Evolutionary conservation across 2,888 invertebrate species (phyloP), one percentile per base, ranked within the genome.

Genomic region (Eurois occulta): DNA sequence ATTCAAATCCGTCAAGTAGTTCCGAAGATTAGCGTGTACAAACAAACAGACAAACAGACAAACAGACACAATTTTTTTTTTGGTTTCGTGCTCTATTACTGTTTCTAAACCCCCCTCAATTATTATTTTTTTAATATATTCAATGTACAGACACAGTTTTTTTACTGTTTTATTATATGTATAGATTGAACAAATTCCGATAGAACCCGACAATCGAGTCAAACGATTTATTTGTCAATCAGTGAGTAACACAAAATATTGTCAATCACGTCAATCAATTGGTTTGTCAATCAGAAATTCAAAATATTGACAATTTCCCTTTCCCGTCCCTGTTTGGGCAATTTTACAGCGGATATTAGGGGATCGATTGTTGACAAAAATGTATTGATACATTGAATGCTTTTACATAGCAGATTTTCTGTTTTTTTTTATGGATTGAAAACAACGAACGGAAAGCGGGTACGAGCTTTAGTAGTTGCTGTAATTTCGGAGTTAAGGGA

Each of bases 281-380:
- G 87, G 78, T 74, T 77, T 90, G 87, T 90, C 89, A 91, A 90
- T 89, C 88, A 87, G 83, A 83, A 83, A 82, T 81, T 82, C 85
- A 87, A 90, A 93, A 93, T 93, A 91, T 93, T 92, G 91, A 86
- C 93, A 91, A 93, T 94, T 91, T 91, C 91, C 91, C 66, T 62
- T 83, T 85, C 81, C 78, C 83, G 77, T 85, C 86, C 89, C 89
- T 88, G 86, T 89, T 89, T 83, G 68, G 83, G 86, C 89, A 91
- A 92, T 93, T 92, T 89, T 85, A 84, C 83, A 87, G 77, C 90
- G 93, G 93, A 94, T 91, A 91, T 91, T 77, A 83, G 89, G 88
- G 88, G 90, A 91, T 91, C 88, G 91, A 90, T 90, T 92, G 88
- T 91, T 90, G 85, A 87, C 75, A 87, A 84, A 88, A 88, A 83